phyloP scores from a whole-genome alignment of 2,888 invertebrate species.

The Ophonus ardosiacus region DNA sequence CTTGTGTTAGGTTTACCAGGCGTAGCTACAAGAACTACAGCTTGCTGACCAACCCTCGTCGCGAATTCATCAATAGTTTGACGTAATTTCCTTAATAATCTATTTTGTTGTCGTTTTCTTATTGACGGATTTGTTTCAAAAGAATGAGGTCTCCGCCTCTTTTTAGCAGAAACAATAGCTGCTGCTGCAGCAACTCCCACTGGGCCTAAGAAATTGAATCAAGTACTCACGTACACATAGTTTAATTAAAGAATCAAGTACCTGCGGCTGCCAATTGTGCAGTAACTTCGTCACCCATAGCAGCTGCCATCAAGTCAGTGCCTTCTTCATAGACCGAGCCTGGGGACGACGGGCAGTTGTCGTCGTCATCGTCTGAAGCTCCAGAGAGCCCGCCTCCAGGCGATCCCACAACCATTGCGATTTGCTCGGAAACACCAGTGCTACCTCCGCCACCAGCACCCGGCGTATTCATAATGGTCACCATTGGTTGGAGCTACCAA shows the following conservation, averaged over 20 bases:
- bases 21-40: slow-evolving; percentile 96
- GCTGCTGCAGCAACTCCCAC: slow-evolving; percentile 98
- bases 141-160: slow-evolving; percentile 95
- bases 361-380: slow-evolving; percentile 87
- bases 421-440: slow-evolving; percentile 78
- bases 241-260: slow-evolving; percentile 73
- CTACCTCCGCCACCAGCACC: slow-evolving; percentile 59
- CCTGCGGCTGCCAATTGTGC: slow-evolving; percentile 97
- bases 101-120: slow-evolving; percentile 95
- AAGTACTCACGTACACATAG: neutral
- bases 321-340: slow-evolving; percentile 89
- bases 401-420: slow-evolving; percentile 81
- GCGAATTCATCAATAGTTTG: slow-evolving; percentile 98
- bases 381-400: slow-evolving; percentile 76
- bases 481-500: slow-evolving; percentile 68
- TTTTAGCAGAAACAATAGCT: slow-evolving; percentile 96
- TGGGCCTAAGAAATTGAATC: slow-evolving; percentile 80
- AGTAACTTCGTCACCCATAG: slow-evolving; percentile 95
- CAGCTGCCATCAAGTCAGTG: slow-evolving; percentile 88
- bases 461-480: slow-evolving; percentile 71
- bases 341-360: slow-evolving; percentile 89
- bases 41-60: slow-evolving; percentile 97
- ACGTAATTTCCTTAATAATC: slow-evolving; percentile 90
- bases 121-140: slow-evolving; percentile 99
- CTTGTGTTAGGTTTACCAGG: slow-evolving; percentile 97